phyloP scores from a whole-genome alignment of 2,888 invertebrate species.

The Lutraria lutraria region DNA sequence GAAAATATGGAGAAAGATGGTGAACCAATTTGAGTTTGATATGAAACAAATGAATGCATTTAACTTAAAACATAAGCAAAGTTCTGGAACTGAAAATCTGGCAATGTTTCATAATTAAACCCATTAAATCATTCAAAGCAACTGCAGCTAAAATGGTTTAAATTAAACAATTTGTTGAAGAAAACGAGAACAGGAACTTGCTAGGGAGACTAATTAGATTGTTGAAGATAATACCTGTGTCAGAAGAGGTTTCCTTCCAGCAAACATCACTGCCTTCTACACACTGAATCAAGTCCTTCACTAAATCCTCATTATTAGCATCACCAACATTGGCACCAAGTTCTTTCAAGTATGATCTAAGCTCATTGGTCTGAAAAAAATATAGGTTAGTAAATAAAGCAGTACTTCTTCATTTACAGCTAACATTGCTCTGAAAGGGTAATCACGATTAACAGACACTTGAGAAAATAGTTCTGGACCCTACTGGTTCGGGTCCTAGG shows the following conservation, averaged over 20 bases:
- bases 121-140: background rate
- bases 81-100: too few species aligned
- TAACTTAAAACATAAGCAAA: background rate
- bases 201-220: background rate
- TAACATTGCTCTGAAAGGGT: too few species aligned
- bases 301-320: conserved; percentile 94
- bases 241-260: conserved; percentile 89
- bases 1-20: too few species aligned
- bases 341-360: conserved; percentile 95
- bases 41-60: background rate
- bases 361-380: conserved; percentile 89
- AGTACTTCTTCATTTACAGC: too few species aligned
- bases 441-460: background rate
- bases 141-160: background rate
- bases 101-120: background rate
- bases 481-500: too few species aligned
- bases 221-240: conserved; percentile 66
- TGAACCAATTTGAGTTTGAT: background rate
- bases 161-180: background rate
- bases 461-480: background rate
- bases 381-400: too few species aligned
- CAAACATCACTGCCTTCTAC: conserved; percentile 97
- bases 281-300: conserved; percentile 96
- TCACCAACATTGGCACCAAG: conserved; percentile 97
- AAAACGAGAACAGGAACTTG: background rate